phyloP scores from a whole-genome alignment of 1,140 invertebrate species.

The Ips nitidus region DNA sequence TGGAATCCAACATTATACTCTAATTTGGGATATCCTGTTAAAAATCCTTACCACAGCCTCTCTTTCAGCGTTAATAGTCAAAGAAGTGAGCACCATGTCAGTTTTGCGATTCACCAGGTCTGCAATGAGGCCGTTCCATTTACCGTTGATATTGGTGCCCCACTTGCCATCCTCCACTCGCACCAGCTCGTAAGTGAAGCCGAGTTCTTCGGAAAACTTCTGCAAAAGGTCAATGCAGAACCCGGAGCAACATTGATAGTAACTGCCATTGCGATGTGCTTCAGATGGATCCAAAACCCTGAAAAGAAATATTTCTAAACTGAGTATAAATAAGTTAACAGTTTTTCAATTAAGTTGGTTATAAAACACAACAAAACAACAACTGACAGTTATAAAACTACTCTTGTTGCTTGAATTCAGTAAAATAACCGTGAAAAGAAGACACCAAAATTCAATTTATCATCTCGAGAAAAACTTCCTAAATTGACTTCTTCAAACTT shows the following conservation, averaged over 20 bases:
- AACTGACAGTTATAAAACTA: neutral
- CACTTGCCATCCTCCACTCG: slow-evolving; percentile 94
- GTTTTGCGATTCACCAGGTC: slow-evolving; percentile 90
- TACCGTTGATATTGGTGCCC: slow-evolving; percentile 89
- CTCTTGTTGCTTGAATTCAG: too few relatives aligned
- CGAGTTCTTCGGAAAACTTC: slow-evolving; percentile 88
- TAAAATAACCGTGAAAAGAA: too few relatives aligned
- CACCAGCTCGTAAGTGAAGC: slow-evolving; percentile 93
- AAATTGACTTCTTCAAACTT: too few relatives aligned
- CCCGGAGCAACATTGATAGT: slow-evolving; percentile 94
- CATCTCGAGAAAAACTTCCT: too few relatives aligned
- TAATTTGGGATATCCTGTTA: too few relatives aligned
- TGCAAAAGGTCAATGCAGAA: slow-evolving; percentile 96
- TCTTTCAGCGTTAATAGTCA: slow-evolving; percentile 96
- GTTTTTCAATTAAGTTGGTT: neutral
- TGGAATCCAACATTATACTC: too few relatives aligned
- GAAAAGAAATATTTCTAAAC: slow-evolving; percentile 42
- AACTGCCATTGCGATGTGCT: slow-evolving; percentile 78
- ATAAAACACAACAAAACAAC: neutral
- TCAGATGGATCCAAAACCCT: slow-evolving; percentile 72
- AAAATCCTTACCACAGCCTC: slow-evolving; percentile 69
- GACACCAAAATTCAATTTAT: too few relatives aligned
- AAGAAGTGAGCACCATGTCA: slow-evolving; percentile 95
- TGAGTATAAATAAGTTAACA: too few relatives aligned
- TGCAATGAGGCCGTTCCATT: slow-evolving; percentile 96